phyloP scores from a whole-genome alignment of 2,888 invertebrate species.

The Sialis lutaria region DNA sequence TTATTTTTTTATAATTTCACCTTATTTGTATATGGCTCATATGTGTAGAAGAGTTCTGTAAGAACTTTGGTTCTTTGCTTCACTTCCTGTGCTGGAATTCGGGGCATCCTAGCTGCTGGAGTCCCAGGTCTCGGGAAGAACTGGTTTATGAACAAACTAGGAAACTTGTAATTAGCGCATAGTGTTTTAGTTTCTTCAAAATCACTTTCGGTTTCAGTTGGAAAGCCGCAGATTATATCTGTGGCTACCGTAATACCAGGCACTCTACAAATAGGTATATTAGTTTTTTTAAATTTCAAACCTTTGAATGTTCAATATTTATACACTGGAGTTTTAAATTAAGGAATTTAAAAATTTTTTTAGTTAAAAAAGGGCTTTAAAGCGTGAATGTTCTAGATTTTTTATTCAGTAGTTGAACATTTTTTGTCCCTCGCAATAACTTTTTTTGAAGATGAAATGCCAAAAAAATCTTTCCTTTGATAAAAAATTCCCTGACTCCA shows the following conservation, averaged over 20 bases:
- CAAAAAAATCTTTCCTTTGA: no score
- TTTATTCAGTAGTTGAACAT: no score
- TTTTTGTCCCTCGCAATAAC: no score
- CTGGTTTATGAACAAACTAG: constrained; percentile 93
- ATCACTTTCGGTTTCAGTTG: constrained; percentile 81
- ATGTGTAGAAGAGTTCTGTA: constrained; percentile 78
- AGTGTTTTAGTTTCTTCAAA: constrained; percentile 76
- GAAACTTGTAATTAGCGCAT: constrained; percentile 75
- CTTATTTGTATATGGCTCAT: constrained; percentile 62
- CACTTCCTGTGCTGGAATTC: constrained; percentile 72
- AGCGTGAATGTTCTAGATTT: neutral
- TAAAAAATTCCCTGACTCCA: no score
- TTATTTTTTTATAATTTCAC: neutral
- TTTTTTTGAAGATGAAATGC: no score
- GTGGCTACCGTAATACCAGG: constrained; percentile 88
- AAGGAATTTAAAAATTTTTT: neutral
- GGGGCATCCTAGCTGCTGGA: constrained; percentile 78
- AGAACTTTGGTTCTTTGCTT: constrained; percentile 77
- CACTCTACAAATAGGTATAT: constrained; percentile 42
- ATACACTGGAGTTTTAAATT: no score
- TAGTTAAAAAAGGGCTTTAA: neutral
- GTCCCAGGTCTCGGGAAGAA: constrained; percentile 94
- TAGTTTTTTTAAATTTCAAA: no score
- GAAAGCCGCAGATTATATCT: constrained; percentile 97
- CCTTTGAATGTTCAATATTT: no score